phyloP scores from a whole-genome alignment of 2,888 invertebrate genomes.

The Cerastis leucographa region DNA sequence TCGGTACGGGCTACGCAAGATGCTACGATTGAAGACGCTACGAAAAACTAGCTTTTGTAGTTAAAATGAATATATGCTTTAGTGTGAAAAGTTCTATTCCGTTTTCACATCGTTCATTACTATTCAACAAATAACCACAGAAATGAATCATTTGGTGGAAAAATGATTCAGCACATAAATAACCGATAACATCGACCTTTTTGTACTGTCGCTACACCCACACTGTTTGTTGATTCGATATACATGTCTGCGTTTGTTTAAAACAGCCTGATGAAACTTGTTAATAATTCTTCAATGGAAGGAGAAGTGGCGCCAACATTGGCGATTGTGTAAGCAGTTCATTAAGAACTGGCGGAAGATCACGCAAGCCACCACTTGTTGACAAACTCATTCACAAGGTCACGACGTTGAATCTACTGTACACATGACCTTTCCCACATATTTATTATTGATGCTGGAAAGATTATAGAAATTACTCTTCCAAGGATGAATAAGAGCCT shows the following conservation, averaged over 20 bases:
- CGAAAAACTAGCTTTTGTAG: not conserved
- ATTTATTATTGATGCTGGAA: conserved; percentile 21
- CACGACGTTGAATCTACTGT: conserved; percentile 51
- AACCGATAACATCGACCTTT: conserved; percentile 35
- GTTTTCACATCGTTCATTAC: conserved; percentile 31
- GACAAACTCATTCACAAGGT: conserved; percentile 69
- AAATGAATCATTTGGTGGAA: conserved; percentile 43
- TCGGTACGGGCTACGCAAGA: conserved; percentile 15
- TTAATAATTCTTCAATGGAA: conserved; percentile 33
- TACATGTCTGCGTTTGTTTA: conserved; percentile 36
- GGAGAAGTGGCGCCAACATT: conserved; percentile 20
- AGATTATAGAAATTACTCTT: conserved; percentile 19
- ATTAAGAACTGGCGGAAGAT: conserved; percentile 34
- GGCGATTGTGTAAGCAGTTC: conserved; percentile 16
- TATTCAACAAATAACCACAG: conserved; percentile 24
- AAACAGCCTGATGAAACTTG: not conserved
- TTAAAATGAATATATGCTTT: too few species aligned
- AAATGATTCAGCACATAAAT: conserved; percentile 44
- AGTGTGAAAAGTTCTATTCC: not conserved
- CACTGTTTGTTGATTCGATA: conserved; percentile 27
- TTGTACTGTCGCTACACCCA: conserved; percentile 5
- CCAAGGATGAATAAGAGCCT: conserved; percentile 44
- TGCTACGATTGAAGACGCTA: conserved; percentile 27
- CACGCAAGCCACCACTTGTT: conserved; percentile 73
- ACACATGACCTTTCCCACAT: conserved; percentile 47